Conservation (phyloP, 2,888 invertebrate genomes). For the Rotaria macrura region DNA sequence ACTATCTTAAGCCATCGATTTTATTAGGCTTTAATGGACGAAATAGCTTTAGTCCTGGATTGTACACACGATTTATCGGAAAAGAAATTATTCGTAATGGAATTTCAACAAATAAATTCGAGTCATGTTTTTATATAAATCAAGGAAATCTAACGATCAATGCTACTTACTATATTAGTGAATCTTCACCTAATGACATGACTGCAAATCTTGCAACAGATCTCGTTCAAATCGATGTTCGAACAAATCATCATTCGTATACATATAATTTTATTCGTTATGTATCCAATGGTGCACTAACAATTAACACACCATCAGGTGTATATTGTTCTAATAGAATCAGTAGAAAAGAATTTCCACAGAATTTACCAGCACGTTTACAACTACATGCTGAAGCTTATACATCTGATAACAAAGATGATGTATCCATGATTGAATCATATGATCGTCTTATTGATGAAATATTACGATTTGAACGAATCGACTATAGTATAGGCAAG, state of each 20-base stretch:
- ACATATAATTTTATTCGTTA: slow-evolving; percentile 5
- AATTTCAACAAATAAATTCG: neutral
- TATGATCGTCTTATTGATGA: slow-evolving; percentile 5
- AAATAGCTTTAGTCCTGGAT: neutral
- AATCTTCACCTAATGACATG: neutral
- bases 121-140: neutral
- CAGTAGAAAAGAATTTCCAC: neutral
- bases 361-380: neutral
- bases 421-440: neutral
- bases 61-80: neutral
- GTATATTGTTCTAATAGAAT: neutral
- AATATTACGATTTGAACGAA: neutral
- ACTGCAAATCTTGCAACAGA: neutral
- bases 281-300: neutral
- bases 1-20: neutral
- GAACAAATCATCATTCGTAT: neutral
- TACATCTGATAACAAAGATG: neutral
- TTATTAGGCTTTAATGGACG: neutral
- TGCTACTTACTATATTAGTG: neutral
- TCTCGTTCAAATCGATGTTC: neutral
- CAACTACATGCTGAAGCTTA: neutral
- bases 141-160: neutral
- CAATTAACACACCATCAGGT: neutral
- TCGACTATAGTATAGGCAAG: neutral
- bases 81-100: neutral